Evolutionary conservation across 2,888 invertebrate genomes (phyloP).

Genomic region (Malacosoma neustria): DNA sequence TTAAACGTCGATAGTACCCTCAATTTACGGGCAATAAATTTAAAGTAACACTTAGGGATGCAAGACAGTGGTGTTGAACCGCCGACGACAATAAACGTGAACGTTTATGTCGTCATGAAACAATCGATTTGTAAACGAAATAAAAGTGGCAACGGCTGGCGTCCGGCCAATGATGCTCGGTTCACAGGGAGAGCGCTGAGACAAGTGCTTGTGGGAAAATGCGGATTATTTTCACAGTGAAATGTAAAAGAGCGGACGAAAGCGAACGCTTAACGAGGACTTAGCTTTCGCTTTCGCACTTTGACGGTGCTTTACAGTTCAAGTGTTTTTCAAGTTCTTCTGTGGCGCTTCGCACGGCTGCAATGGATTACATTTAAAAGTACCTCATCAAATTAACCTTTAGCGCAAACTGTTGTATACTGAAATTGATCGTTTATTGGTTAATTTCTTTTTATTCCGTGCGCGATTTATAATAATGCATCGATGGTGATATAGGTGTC

Average conservation of each 20-base stretch:
- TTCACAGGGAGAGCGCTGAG: slow-evolving; percentile 24
- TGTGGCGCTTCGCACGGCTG: slow-evolving; percentile 30
- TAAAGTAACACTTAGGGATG: slow-evolving; percentile 43
- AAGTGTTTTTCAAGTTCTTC: slow-evolving; percentile 41
- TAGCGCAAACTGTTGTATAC: slow-evolving; percentile 13
- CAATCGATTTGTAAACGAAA: slow-evolving; percentile 57
- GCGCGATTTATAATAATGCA: slow-evolving; percentile 3
- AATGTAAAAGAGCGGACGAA: slow-evolving; percentile 55
- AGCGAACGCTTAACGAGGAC: slow-evolving; percentile 50
- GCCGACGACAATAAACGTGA: slow-evolving; percentile 50
- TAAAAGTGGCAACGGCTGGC: slow-evolving; percentile 59
- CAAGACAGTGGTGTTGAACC: slow-evolving; percentile 46
- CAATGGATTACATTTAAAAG: slow-evolving; percentile 32
- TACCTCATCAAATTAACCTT: slow-evolving; percentile 35
- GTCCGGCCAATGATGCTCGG: slow-evolving; percentile 38
- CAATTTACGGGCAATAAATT: slow-evolving; percentile 47
- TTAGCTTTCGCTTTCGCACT: slow-evolving; percentile 50
- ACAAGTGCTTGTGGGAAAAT: slow-evolving; percentile 41
- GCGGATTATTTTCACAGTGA: slow-evolving; percentile 44
- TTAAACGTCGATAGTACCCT: slow-evolving; percentile 31
- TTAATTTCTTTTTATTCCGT: slow-evolving; percentile 2
- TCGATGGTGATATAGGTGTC: slow-evolving; percentile 34
- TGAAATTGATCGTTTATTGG: slow-evolving; percentile 4
- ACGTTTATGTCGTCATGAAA: slow-evolving; percentile 57
- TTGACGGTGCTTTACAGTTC: slow-evolving; percentile 47